A percentile compares a stretch with the other conserved stretches of the same genome.
phyloP scores from a whole-genome alignment of 1,140 invertebrate genomes.

The Sipha flava region DNA sequence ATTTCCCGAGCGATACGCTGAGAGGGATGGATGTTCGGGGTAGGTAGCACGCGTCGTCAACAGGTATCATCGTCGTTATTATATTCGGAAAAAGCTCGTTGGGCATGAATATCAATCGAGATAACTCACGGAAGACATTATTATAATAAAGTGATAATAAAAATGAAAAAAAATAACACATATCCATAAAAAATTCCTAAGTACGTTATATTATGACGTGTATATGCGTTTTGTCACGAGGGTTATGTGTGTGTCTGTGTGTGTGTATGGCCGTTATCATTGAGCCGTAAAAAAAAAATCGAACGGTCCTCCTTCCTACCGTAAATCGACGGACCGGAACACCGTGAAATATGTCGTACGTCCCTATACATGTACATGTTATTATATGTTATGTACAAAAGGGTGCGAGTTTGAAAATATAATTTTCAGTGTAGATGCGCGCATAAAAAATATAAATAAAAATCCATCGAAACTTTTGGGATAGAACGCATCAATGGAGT shows the following conservation, averaged over 20 bases:
- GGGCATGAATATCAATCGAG: neutral
- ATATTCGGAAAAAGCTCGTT: too few relatives aligned
- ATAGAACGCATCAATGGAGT: neutral
- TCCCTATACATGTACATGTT: neutral
- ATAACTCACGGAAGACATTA: neutral
- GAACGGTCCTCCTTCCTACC: too few relatives aligned
- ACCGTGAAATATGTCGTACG: neutral
- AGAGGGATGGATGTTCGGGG: too few relatives aligned
- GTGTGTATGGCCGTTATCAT: neutral
- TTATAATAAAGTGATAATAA: neutral
- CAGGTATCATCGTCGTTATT: neutral
- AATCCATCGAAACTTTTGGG: neutral
- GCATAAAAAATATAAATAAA: too few relatives aligned
- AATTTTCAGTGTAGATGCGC: neutral
- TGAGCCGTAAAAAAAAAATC: neutral
- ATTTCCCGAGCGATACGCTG: neutral
- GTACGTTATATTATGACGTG: neutral
- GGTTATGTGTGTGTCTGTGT: too few relatives aligned
- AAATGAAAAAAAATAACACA: neutral
- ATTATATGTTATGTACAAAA: neutral
- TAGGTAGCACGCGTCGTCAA: neutral
- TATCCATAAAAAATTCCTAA: neutral
- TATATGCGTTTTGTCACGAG: neutral
- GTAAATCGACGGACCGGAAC: neutral
- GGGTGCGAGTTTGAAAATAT: neutral